A percentile compares a stretch with the other conserved stretches of the same genome.
Conservation (phyloP, 2,888 invertebrate species). For the Dolichopus griseipennis region DNA sequence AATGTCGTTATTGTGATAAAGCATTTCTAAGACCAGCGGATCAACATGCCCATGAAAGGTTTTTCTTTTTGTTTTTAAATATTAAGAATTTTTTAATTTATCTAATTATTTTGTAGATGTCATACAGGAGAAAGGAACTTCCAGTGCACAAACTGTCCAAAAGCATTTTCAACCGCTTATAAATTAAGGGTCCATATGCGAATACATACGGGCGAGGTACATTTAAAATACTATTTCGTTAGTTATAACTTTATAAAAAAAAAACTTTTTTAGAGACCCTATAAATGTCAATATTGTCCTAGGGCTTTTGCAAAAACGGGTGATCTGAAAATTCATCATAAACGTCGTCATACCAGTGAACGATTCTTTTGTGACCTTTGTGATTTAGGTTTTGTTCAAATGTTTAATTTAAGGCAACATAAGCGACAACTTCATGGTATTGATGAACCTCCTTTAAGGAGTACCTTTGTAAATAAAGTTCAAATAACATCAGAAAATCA, state of each 20-base stretch:
- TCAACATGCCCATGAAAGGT: slow-evolving; percentile 51
- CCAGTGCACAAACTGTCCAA: slow-evolving; percentile 45
- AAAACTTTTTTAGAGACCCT: slow-evolving; percentile 25
- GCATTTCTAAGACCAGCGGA: slow-evolving; percentile 52
- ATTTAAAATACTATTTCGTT: not conserved
- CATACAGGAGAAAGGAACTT: slow-evolving; percentile 51
- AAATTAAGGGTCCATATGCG: slow-evolving; percentile 52
- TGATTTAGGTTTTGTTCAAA: slow-evolving; percentile 37
- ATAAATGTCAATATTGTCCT: slow-evolving; percentile 50
- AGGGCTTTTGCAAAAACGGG: slow-evolving; percentile 52
- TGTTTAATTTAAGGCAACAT: slow-evolving; percentile 50
- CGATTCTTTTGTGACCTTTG: slow-evolving; percentile 51
- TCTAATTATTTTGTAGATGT: slow-evolving; percentile 29
- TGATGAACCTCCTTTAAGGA: slow-evolving; percentile 22
- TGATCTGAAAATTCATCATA: slow-evolving; percentile 48
- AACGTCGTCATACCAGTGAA: slow-evolving; percentile 51
- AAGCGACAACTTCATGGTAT: slow-evolving; percentile 45
- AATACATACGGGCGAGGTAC: slow-evolving; percentile 47
- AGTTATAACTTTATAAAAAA: not conserved
- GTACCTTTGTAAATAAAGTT: not conserved
- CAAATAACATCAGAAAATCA: not conserved
- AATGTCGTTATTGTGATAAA: slow-evolving; percentile 51
- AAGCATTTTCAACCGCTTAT: slow-evolving; percentile 47
- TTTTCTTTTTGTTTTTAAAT: slow-evolving; percentile 7
- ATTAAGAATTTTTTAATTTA: slow-evolving; percentile 21